Conservation (phyloP, 2,888 invertebrate species). For the Bimastos eiseni region DNA sequence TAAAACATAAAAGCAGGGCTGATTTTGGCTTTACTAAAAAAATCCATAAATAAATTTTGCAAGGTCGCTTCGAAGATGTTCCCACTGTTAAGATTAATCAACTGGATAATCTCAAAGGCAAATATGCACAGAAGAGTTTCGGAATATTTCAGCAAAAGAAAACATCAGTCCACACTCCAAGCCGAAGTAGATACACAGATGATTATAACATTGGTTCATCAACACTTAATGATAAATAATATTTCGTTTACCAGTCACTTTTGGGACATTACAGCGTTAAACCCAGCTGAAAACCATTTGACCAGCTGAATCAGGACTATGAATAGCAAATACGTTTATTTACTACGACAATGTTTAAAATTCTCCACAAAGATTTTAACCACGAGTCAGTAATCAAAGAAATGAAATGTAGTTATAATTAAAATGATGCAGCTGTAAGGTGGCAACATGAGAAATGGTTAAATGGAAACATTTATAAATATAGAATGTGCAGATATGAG, state of each 20-base stretch:
- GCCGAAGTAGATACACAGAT: no score
- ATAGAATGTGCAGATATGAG: neutral
- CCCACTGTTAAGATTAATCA: neutral
- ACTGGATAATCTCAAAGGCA: neutral
- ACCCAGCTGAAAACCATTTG: neutral
- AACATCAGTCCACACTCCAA: neutral
- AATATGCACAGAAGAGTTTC: neutral
- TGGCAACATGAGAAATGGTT: neutral
- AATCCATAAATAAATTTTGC: neutral
- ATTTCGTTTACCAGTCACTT: no score
- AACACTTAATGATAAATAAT: no score
- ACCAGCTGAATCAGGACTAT: neutral
- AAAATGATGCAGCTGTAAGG: neutral
- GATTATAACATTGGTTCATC: no score
- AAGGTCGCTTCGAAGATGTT: neutral
- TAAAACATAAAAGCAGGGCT: neutral
- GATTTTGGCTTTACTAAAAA: neutral
- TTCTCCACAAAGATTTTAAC: neutral
- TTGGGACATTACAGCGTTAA: no score
- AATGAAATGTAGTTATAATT: neutral
- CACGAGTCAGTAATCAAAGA: neutral
- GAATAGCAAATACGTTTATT: neutral
- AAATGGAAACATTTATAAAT: neutral
- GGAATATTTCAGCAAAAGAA: neutral
- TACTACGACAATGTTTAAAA: neutral